These are phyloP conservation scores for Pelobates fuscus DNA, from an alignment of 2,113 vertebrate genomes.

Conservation along the genomic window DNA sequence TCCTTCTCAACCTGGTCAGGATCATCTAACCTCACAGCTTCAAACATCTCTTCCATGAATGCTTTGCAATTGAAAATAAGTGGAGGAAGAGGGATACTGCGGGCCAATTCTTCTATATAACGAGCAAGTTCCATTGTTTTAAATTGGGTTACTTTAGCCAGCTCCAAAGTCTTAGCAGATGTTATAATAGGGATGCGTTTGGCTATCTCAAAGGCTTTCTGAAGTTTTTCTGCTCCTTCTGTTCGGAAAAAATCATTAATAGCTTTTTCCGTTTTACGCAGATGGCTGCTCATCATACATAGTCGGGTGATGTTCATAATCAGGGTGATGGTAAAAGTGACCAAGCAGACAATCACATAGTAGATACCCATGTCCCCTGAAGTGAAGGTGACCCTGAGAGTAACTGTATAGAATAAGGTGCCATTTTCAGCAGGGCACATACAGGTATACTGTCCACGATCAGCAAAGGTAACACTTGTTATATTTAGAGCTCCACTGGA, in stretches of 20 bases:
- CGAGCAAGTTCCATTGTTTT: slow-evolving; percentile 94
- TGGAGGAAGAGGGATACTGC: slow-evolving; percentile 89
- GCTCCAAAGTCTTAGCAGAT: slow-evolving; percentile 85
- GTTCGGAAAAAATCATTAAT: slow-evolving; percentile 96
- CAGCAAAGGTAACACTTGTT: slow-evolving; percentile 79
- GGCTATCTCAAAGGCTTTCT: slow-evolving; percentile 93
- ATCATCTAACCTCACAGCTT: slow-evolving; percentile 73
- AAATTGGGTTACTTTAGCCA: slow-evolving; percentile 92
- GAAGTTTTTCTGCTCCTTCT: slow-evolving; percentile 91
- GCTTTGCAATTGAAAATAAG: slow-evolving; percentile 85
- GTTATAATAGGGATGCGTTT: slow-evolving; percentile 94
- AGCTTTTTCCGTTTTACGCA: slow-evolving; percentile 88
- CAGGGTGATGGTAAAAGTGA: slow-evolving; percentile 86
- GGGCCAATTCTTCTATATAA: slow-evolving; percentile 91
- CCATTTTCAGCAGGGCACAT: slow-evolving; percentile 45
- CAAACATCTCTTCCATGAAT: slow-evolving; percentile 73
- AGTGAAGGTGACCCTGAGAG: slow-evolving; percentile 82
- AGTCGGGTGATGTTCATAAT: slow-evolving; percentile 86
- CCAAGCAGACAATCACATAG: slow-evolving; percentile 86
- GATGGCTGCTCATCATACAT: slow-evolving; percentile 93
- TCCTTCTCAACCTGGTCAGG: slow-evolving; percentile 64
- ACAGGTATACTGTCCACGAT: slow-evolving; percentile 89
- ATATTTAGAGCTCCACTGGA: slow-evolving; percentile 80
- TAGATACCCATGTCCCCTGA: slow-evolving; percentile 86
- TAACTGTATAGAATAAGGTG: slow-evolving; percentile 77